A percentile compares a stretch with the other conserved stretches of the same genome.
Conservation (phyloP, 2,888 invertebrate species). For the Cryptus viduatorius region DNA sequence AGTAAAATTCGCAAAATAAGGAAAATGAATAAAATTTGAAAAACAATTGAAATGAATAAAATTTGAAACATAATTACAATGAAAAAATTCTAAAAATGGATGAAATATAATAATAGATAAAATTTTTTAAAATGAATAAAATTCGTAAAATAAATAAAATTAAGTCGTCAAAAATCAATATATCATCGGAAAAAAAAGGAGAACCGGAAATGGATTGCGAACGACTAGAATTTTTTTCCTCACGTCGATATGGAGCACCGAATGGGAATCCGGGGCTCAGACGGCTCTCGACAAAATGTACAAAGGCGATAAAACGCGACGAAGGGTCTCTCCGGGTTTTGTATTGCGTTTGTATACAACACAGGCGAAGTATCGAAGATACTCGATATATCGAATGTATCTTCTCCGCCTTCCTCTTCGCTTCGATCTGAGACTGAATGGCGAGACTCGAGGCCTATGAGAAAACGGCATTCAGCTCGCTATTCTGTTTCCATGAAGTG, state of each 20-base stretch:
- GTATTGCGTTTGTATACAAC: constrained; percentile 13
- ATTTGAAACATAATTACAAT: no score
- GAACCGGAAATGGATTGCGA: not conserved
- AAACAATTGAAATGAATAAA: no score
- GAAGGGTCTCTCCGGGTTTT: not conserved
- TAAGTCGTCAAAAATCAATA: no score
- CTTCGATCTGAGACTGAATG: constrained; percentile 37
- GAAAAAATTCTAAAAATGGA: no score
- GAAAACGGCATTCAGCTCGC: no score
- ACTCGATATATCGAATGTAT: constrained; percentile 36
- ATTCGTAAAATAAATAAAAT: no score
- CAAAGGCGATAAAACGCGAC: constrained; percentile 35
- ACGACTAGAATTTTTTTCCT: not conserved
- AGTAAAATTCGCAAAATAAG: no score
- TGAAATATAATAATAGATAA: no score
- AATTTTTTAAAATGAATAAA: no score
- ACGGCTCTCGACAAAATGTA: constrained; percentile 22
- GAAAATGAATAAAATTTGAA: no score
- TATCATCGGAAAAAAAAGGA: not conserved
- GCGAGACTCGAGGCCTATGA: no score
- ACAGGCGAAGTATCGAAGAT: constrained; percentile 18
- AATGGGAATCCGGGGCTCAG: constrained; percentile 25
- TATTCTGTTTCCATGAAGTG: no score
- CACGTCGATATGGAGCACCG: not conserved
- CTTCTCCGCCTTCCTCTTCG: not conserved